Evolutionary conservation across 2,888 invertebrate species (phyloP), one percentile per base, ranked within the genome.

Genomic region (Drosophila mimetica): DNA sequence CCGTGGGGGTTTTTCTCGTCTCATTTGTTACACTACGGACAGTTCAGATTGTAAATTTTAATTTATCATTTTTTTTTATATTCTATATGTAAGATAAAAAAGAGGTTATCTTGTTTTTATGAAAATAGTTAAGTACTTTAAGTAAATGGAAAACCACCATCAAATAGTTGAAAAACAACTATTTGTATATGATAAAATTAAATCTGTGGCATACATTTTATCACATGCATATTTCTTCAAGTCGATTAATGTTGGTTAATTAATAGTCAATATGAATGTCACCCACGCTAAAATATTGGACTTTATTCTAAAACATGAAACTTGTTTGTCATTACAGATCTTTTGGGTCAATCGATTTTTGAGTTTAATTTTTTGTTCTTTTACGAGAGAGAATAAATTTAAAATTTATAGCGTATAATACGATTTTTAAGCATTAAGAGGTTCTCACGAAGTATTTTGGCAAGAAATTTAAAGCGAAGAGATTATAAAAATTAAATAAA

Each of bases 21-120:
- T 34, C 34, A 59, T 58, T 46, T 51, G 41, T 16, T 14, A 28
- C 8, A n/a, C 3, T 8, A 9, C 8, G 22, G 20, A 41, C 63
- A 30, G n/a, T n/a, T 41, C 18, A 22, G 22, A 11, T n/a, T n/a
- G n/a, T 54, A 42, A 28, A 9, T 32, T 25, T 1, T 25, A 36
- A n/a, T 16, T 0, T 1, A 8, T 8, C 2, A 14, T 36, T 4
- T 4, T 4, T 4, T 36, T 36, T 36, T 3, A 9, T 30, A 30
- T 11, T 30, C 30, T 9, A 9, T 14, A 14, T 20, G 13, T 20
- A 20, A 7, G 3, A 20, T 13, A 6, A 13, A 20, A 41, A 20
- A 11, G 5, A 2, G 11, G 5, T 6, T 13, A 13, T 2, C 39
- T 39, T 18, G 18, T 11, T 37, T 16, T 39, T 18, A 16, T 16